phyloP scores from a whole-genome alignment of 2,888 invertebrate species.

The Gonocerus acuteangulatus region DNA sequence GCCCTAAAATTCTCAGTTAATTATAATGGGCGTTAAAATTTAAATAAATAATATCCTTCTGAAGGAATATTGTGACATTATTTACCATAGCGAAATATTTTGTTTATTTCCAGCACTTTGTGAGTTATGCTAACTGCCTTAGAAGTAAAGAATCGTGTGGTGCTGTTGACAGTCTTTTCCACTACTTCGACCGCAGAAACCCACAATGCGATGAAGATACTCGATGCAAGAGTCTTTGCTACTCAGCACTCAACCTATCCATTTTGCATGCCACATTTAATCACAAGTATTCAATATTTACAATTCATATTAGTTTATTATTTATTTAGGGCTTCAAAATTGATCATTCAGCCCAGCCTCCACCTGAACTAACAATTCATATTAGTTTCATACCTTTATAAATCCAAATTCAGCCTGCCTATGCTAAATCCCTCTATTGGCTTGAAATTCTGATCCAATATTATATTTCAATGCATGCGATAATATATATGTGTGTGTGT shows the following conservation, averaged over 20 bases:
- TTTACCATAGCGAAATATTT: neutral
- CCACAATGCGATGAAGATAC: slow-evolving; percentile 46
- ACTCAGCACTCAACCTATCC: slow-evolving; percentile 84
- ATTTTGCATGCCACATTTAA: slow-evolving; percentile 80
- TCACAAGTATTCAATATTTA: slow-evolving; percentile 59
- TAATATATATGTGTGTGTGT: too few species aligned
- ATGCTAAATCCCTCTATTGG: too few species aligned
- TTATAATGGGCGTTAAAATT: too few species aligned
- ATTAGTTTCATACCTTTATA: too few species aligned
- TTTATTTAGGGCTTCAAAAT: too few species aligned
- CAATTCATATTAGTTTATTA: slow-evolving; percentile 1
- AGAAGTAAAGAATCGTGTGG: slow-evolving; percentile 80
- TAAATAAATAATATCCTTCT: too few species aligned
- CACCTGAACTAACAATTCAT: too few species aligned
- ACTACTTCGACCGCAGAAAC: slow-evolving; percentile 67
- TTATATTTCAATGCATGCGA: too few species aligned
- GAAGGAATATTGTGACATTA: slow-evolving; percentile 21
- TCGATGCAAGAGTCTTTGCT: slow-evolving; percentile 60
- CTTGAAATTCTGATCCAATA: too few species aligned
- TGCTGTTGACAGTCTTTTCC: slow-evolving; percentile 68
- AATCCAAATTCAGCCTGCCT: too few species aligned
- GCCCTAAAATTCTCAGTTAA: too few species aligned
- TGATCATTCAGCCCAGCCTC: too few species aligned
- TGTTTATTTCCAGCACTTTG: slow-evolving; percentile 60
- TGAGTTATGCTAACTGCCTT: slow-evolving; percentile 82